Base-by-base conservation (phyloP, 2,113 vertebrate species). In the Etheostoma spectabile region DNA sequence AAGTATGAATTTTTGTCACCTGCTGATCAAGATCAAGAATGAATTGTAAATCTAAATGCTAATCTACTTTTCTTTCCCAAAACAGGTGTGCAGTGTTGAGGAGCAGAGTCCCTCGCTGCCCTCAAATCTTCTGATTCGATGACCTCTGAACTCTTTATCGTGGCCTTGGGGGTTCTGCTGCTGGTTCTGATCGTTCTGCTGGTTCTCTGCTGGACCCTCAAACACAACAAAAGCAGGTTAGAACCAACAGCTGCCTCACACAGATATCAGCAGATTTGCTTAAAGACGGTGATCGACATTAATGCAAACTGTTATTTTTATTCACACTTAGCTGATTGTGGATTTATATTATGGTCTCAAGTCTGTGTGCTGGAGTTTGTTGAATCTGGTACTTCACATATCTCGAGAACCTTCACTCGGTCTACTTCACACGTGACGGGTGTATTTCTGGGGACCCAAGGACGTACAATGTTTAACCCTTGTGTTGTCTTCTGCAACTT, bases 181-280 rank as follows among this genome's bases (percentile, higher is more conserved):
- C 38, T 91, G 52, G 30, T 61, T 73, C 56, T 84, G 60, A 0
- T 86, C 1, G 48, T 84, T 16, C 33, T 91, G 4, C 1, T 90
- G 24, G 0, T 82, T 30, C 38, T 90, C 33, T 84, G 33, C 66
- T 89, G 73, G 27, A 3, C 55, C 68, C 8, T 86, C 24, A 77
- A 21, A 63, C 30, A 6, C 16, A 75, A 3, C 24, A 71, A 1
- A 57, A 64, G 0, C 51, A 77, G 65, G 90, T 88, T 42, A 67
- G 18, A 76, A 57, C 55, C 12, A 1, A 55, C 38, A 14, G 11
- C 55, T 55, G 5, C 67, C 21, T 67, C 49, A 33, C 14, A 42
- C 42, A 21, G 3, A 27, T 10, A 67, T 42, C 19, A 67, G 18
- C 18, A 22, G 10, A 59, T 24, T 21, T 22, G 13, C 30, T 38